Conservation (phyloP, 2,888 invertebrate genomes). For the Argynnis bischoffii region DNA sequence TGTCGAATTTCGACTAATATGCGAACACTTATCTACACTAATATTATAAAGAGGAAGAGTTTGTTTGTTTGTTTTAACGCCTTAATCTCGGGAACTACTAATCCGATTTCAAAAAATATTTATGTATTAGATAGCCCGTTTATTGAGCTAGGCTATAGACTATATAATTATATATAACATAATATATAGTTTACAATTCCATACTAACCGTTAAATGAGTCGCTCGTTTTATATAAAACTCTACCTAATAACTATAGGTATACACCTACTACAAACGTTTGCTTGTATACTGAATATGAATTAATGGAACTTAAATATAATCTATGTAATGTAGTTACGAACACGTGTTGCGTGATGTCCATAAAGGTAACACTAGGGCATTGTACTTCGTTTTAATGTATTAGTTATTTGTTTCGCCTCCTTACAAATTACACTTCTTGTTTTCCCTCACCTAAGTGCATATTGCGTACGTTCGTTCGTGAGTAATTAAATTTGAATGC, state of each 20-base stretch:
- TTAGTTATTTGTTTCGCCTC: constrained; percentile 38
- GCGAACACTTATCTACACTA: no score
- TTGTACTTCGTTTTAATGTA: constrained; percentile 44
- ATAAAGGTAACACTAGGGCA: constrained; percentile 46
- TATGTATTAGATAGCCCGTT: no score
- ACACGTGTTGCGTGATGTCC: constrained; percentile 47
- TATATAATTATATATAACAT: no score
- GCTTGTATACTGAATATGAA: constrained; percentile 18
- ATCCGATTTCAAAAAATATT: no score
- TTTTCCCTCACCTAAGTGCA: constrained; percentile 31
- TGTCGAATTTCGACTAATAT: no score
- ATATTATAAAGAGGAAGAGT: no score
- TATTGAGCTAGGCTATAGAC: no score
- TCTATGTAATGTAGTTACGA: constrained; percentile 30
- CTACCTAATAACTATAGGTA: not conserved
- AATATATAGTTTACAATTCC: no score
- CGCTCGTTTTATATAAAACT: no score
- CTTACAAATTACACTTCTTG: constrained; percentile 20
- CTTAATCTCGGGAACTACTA: no score
- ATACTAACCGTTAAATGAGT: no score
- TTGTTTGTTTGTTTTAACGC: no score
- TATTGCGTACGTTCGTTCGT: constrained; percentile 22
- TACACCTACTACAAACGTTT: not conserved
- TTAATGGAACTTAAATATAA: constrained; percentile 19
- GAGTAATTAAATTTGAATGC: constrained; percentile 18